phyloP scores from a whole-genome alignment of 2,797 vertebrate genomes.

The Bovichtus diacanthus region DNA sequence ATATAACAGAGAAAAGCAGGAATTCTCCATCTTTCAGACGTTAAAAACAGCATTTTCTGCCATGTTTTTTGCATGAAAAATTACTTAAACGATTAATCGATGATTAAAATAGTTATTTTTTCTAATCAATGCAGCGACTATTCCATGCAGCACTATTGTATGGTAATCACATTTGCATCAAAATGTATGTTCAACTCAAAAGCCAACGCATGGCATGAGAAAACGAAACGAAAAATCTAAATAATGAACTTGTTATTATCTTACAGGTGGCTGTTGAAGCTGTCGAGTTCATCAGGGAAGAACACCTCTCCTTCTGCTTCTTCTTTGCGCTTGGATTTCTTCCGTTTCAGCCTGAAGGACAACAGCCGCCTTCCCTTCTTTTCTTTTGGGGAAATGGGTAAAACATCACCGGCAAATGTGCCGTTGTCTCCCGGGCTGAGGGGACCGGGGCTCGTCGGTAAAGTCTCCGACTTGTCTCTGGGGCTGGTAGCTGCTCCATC shows the following conservation, averaged over 20 bases:
- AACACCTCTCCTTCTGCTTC: conserved; percentile 57
- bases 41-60: too few relatives aligned
- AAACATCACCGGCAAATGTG: not conserved
- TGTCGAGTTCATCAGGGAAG: conserved; percentile 58
- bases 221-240: not conserved
- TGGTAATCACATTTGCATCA: not conserved
- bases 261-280: conserved; percentile 61
- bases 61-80: too few relatives aligned
- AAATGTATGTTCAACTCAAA: not conserved
- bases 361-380: conserved; percentile 61
- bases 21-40: too few relatives aligned
- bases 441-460: conserved; percentile 15
- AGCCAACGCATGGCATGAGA: not conserved
- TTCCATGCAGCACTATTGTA: too few relatives aligned
- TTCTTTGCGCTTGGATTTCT: conserved; percentile 57
- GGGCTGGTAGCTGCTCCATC: conserved; percentile 40
- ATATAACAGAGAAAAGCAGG: too few relatives aligned
- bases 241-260: not conserved
- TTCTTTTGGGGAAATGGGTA: conserved; percentile 40
- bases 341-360: conserved; percentile 57
- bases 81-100: too few relatives aligned
- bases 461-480: not conserved
- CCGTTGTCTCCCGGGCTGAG: conserved; percentile 22
- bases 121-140: too few relatives aligned
- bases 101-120: too few relatives aligned